Evolutionary conservation across 2,888 invertebrate species (phyloP), one percentile per base, ranked within the genome.

Genomic region (Oligia fasciuncula): DNA sequence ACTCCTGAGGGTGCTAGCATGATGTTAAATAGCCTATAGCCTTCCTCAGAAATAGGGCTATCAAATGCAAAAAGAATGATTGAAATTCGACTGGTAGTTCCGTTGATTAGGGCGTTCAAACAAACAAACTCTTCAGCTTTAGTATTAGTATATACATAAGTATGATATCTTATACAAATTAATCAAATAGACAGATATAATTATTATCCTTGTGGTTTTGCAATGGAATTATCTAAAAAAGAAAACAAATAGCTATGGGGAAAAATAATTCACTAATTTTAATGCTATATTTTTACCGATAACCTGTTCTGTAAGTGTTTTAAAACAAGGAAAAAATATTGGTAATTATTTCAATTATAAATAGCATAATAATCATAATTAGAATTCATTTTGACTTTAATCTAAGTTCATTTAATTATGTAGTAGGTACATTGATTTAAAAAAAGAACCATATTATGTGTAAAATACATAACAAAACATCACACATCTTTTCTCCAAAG

Each of bases 151-250:
- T 29, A 29, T 1, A 29, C 1, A 29, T 29, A 81, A 54, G 35
- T 14, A 46, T 29, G 14, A 11, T 63, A 65, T 74, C 40, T n/a
- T 80, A 6, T 3, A 9, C 0, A 57, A 73, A 73, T 40, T n/a
- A 54, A 63, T 81, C 14, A 43, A 46, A 73, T 46, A 43, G 23
- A 74, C 4, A 29, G 11, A 63, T 79, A 70, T 46, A 14, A 8
- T 63, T 29, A 23, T 49, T 3, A 23, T 51, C 29, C 43, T 69
- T 40, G 76, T 76, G n/a, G 40, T 19, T 43, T 35, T 62, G 17
- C 9, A 40, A 5, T 14, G 13, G 2, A 3, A 40, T 70, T n/a
- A 60, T n/a, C 13, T 43, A 49, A 35, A 75, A 73, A 17, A 19
- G 1, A n/a, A 49, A n/a, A 46, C 5, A 60, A 49, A 57, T 57